These are phyloP conservation scores for Daktulosphaira vitifoliae DNA, from an alignment of 1,140 invertebrate genomes.

Conservation along the genomic window DNA sequence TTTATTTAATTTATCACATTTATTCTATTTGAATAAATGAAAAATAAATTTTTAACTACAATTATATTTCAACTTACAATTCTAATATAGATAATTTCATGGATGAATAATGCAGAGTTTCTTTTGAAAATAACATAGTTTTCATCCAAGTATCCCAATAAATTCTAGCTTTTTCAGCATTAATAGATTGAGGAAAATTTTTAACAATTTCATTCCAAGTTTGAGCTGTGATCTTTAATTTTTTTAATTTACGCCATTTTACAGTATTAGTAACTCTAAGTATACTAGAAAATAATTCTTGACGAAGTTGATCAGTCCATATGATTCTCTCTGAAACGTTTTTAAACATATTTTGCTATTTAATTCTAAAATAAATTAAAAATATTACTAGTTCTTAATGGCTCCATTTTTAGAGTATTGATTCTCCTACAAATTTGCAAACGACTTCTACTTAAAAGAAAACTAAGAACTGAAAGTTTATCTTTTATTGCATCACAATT, in stretches of 20 bases:
- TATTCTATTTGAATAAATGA: too few species aligned
- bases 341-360: not conserved
- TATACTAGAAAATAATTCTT: conserved; percentile 23
- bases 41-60: too few species aligned
- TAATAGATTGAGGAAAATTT: not conserved
- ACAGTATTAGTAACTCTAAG: conserved; percentile 11
- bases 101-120: not conserved
- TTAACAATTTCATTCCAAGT: conserved; percentile 1
- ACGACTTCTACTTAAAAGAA: conserved; percentile 9
- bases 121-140: conserved; percentile 14
- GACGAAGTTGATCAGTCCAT: not conserved
- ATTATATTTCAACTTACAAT: conserved; percentile 1
- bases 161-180: not conserved
- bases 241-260: conserved; percentile 7
- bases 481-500: conserved; percentile 1
- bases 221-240: not conserved
- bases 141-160: not conserved
- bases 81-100: not conserved
- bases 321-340: not conserved
- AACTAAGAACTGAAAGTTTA: conserved; percentile 1
- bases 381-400: not conserved
- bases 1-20: too few species aligned
- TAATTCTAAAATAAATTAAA: too few species aligned
- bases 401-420: not conserved
- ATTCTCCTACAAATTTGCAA: not conserved